These are phyloP conservation scores for Cryptomyrus ogoouensis DNA, from an alignment of 2,113 vertebrate species.

Conservation along the genomic window DNA sequence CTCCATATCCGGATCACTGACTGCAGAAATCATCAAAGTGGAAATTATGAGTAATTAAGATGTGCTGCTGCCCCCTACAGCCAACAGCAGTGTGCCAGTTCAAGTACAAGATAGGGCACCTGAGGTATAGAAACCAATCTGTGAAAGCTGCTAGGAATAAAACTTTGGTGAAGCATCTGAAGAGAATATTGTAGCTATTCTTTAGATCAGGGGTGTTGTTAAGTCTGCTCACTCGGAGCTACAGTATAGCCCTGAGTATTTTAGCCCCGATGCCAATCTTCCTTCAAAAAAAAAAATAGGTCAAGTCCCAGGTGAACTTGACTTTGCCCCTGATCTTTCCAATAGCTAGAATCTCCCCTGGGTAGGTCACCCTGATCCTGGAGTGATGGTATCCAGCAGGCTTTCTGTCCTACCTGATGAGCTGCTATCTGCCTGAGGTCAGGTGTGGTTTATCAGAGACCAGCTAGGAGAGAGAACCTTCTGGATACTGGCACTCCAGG, in stretches of 20 bases:
- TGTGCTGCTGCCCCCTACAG: not conserved
- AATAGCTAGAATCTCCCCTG: too few species aligned
- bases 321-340: too few species aligned
- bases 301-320: too few species aligned
- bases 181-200: not conserved
- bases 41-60: not conserved
- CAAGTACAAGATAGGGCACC: not conserved
- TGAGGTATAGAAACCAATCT: not conserved
- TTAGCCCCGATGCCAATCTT: too few species aligned
- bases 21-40: not conserved
- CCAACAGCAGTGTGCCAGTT: not conserved
- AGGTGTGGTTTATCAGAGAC: not conserved
- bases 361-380: not conserved
- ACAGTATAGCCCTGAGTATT: too few species aligned
- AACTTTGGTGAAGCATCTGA: not conserved
- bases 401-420: not conserved
- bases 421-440: not conserved
- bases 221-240: too few species aligned
- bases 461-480: not conserved
- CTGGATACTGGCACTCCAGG: not conserved
- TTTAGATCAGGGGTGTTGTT: not conserved
- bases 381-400: not conserved
- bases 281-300: too few species aligned
- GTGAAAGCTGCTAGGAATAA: not conserved
- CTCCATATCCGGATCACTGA: not conserved